A percentile compares a stretch with the other conserved stretches of the same genome.
phyloP scores from a whole-genome alignment of 2,113 vertebrate genomes.

The Psettodes erumei region DNA sequence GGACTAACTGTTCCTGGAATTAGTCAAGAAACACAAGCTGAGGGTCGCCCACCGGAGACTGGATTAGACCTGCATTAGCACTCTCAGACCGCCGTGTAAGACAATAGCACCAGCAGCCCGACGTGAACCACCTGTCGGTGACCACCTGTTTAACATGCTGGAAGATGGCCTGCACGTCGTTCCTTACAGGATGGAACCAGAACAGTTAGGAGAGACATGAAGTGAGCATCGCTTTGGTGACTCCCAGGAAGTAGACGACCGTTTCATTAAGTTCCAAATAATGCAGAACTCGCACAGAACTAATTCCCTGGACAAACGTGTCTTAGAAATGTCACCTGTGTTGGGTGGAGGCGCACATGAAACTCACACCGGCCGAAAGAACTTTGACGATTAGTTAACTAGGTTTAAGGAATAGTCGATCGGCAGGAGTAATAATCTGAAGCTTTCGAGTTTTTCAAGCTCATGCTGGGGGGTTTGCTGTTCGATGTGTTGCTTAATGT shows the following conservation, averaged over 20 bases:
- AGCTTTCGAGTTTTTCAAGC: no score
- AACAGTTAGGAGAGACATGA: neutral
- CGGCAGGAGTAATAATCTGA: no score
- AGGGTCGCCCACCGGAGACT: neutral
- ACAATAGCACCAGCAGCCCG: neutral
- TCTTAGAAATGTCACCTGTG: neutral
- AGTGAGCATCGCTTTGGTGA: no score
- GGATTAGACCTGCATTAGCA: neutral
- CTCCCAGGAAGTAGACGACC: neutral
- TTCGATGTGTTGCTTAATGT: neutral
- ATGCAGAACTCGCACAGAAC: neutral
- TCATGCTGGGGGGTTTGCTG: neutral
- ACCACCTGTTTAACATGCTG: slow-evolving; percentile 4
- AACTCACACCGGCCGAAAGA: neutral
- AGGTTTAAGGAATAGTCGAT: no score
- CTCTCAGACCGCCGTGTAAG: neutral
- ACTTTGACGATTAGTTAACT: no score
- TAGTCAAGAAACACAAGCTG: neutral
- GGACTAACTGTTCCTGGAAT: neutral
- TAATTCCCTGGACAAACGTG: neutral
- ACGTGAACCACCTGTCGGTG: slow-evolving; percentile 25
- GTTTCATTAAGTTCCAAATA: neutral
- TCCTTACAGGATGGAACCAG: neutral
- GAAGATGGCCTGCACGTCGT: neutral
- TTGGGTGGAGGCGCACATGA: no score